These are phyloP conservation scores for Nymphalis urticae DNA, from an alignment of 2,888 invertebrate genomes.

Conservation along the genomic window DNA sequence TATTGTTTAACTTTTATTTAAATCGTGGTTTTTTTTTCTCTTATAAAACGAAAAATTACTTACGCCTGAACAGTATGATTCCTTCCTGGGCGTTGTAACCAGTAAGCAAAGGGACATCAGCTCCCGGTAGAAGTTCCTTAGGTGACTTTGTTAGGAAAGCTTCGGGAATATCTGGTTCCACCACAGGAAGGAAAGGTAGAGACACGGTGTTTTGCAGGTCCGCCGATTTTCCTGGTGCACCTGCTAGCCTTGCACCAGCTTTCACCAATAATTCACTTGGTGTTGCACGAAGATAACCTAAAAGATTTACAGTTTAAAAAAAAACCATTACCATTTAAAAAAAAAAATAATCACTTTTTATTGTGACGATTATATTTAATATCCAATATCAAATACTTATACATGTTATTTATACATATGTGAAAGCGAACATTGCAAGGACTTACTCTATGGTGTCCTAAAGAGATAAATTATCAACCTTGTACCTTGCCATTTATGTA, in stretches of 20 bases:
- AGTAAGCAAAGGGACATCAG: slow-evolving; percentile 83
- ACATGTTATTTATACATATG: not conserved
- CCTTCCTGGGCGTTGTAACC: slow-evolving; percentile 86
- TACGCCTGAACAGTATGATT: slow-evolving; percentile 83
- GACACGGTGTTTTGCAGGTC: slow-evolving; percentile 83
- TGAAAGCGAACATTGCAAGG: not conserved
- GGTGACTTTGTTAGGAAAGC: slow-evolving; percentile 82
- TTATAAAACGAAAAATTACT: slow-evolving; percentile 44
- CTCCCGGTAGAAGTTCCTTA: slow-evolving; percentile 69
- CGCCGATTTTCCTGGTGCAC: slow-evolving; percentile 59
- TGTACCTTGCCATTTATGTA: slow-evolving; percentile 27
- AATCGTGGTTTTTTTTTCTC: too few relatives aligned
- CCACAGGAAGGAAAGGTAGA: slow-evolving; percentile 81
- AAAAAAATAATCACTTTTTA: too few relatives aligned
- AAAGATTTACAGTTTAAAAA: not conserved
- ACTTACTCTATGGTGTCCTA: slow-evolving; percentile 8
- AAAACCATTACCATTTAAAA: too few relatives aligned
- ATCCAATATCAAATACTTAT: not conserved
- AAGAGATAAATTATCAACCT: slow-evolving; percentile 31
- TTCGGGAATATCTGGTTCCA: slow-evolving; percentile 66
- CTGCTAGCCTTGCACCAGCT: slow-evolving; percentile 78
- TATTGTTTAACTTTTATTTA: too few relatives aligned
- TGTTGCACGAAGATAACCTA: slow-evolving; percentile 81
- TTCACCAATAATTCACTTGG: slow-evolving; percentile 82
- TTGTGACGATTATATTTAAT: too few relatives aligned